These are phyloP conservation scores for Pseudolycoriella hygida DNA, from an alignment of 2,888 invertebrate species.

Conservation along the genomic window DNA sequence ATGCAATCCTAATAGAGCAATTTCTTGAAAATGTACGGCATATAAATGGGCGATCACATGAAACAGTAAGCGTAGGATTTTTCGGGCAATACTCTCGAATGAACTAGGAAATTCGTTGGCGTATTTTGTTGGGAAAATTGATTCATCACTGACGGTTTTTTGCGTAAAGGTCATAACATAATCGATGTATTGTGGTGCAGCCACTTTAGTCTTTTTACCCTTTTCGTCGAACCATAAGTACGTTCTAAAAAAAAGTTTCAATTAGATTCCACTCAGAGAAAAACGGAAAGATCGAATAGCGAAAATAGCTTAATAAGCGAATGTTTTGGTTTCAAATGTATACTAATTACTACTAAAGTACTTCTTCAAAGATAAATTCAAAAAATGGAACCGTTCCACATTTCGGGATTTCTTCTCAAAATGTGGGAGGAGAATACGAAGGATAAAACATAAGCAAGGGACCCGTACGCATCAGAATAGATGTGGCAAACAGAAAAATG, in stretches of 20 bases:
- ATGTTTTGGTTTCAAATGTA: background rate
- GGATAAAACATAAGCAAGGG: no score
- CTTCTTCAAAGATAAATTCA: no score
- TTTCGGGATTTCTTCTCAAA: no score
- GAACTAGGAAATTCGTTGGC: slow-evolving; percentile 87
- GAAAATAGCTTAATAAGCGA: background rate
- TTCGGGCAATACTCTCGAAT: slow-evolving; percentile 89
- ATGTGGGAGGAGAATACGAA: no score
- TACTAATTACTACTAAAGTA: no score
- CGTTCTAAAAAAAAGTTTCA: slow-evolving; percentile 57
- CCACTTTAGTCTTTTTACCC: slow-evolving; percentile 92
- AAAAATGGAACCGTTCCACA: no score
- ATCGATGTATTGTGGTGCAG: slow-evolving; percentile 96
- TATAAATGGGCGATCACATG: slow-evolving; percentile 97
- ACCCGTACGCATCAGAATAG: no score
- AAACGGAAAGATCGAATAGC: slow-evolving; percentile 2
- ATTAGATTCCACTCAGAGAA: slow-evolving; percentile 4
- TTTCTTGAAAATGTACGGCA: slow-evolving; percentile 93
- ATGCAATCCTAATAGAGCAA: slow-evolving; percentile 83
- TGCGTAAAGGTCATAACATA: slow-evolving; percentile 98
- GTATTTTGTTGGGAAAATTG: slow-evolving; percentile 95
- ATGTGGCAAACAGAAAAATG: no score
- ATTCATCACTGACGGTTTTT: slow-evolving; percentile 92
- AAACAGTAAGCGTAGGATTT: slow-evolving; percentile 90
- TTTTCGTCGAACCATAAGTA: slow-evolving; percentile 98